phyloP scores from a whole-genome alignment of 1,140 invertebrate species.

The Zelostemma sp. region DNA sequence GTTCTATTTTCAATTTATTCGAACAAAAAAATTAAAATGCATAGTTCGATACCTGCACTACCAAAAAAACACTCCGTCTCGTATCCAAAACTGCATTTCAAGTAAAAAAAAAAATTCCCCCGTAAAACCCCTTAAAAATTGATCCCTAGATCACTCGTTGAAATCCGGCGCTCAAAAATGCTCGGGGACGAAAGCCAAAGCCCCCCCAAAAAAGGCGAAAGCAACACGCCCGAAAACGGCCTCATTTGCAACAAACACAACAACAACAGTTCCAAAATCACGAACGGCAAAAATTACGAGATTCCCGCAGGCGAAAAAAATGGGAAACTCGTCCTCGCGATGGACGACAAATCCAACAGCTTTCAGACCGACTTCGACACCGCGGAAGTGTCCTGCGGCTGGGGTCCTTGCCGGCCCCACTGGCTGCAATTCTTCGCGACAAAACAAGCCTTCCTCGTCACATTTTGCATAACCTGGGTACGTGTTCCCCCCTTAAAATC shows the following conservation, averaged over 20 bases:
- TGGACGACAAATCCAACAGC: conserved; percentile 57
- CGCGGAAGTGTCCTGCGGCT: conserved; percentile 75
- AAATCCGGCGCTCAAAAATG: conserved; percentile 40
- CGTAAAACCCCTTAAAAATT: too few relatives aligned
- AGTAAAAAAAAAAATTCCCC: too few relatives aligned
- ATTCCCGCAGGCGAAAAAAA: conserved; percentile 52
- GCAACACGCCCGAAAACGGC: conserved; percentile 59
- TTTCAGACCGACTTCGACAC: conserved; percentile 65
- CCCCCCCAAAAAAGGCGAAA: conserved; percentile 55
- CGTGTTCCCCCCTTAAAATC: too few relatives aligned
- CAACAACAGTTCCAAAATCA: conserved; percentile 60
- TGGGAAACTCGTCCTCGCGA: conserved; percentile 50
- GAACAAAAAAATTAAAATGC: too few relatives aligned
- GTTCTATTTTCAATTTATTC: too few relatives aligned
- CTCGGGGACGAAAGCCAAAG: conserved; percentile 61
- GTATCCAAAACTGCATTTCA: too few relatives aligned
- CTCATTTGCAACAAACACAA: conserved; percentile 58
- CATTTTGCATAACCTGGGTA: conserved; percentile 88
- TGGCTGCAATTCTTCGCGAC: conserved; percentile 86
- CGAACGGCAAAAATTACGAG: conserved; percentile 60
- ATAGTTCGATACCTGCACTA: too few relatives aligned
- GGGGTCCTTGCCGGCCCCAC: conserved; percentile 77
- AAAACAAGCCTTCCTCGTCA: conserved; percentile 89
- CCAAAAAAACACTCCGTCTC: too few relatives aligned
- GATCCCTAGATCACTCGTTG: too few relatives aligned